These are phyloP conservation scores for Leucoraja erinaceus DNA, from an alignment of 2,113 vertebrate species.

Conservation along the genomic window DNA sequence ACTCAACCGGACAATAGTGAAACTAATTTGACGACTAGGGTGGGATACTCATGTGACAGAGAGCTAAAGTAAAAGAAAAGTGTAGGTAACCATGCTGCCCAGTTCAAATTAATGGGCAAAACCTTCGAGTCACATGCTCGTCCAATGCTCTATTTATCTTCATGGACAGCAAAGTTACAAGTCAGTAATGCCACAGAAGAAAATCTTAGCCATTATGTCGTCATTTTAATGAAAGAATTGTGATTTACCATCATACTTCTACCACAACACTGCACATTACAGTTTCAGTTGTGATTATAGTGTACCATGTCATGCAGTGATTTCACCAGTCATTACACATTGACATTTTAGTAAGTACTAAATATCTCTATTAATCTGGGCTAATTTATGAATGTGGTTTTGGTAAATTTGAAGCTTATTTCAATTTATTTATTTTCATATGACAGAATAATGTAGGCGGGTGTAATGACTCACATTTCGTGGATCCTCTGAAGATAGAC, in stretches of 20 bases:
- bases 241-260: neutral
- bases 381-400: neutral
- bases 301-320: neutral
- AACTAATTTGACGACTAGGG: no score
- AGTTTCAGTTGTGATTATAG: neutral
- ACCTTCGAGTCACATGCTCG: no score
- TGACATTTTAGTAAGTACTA: neutral
- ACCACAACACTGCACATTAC: neutral
- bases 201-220: neutral
- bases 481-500: slow-evolving; percentile 23
- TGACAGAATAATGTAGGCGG: neutral
- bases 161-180: no score
- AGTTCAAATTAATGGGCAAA: no score
- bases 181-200: neutral
- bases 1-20: no score
- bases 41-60: no score
- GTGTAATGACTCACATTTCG: neutral
- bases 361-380: neutral
- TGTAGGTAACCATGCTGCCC: no score
- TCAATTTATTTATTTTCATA: slow-evolving; percentile 16
- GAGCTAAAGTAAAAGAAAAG: no score
- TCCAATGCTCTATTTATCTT: no score
- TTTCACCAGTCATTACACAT: neutral
- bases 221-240: neutral
- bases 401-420: neutral